Evolutionary conservation across 2,888 invertebrate species (phyloP), one percentile per base, ranked within the genome.

Genomic region (Athalia rosae): DNA sequence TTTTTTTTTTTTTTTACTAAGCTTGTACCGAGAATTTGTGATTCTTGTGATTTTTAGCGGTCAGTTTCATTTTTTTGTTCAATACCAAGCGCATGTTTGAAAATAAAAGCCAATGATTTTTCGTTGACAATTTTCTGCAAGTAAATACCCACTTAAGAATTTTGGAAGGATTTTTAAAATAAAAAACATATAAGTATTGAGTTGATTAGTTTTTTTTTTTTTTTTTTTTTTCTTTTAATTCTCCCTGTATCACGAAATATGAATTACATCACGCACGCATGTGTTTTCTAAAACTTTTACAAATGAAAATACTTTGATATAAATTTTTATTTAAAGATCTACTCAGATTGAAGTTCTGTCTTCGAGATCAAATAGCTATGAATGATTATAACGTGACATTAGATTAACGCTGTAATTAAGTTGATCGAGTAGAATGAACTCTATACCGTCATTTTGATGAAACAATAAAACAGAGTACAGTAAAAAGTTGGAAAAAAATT

Each of bases 141-240:
- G n/a, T 45, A 64, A 13, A 47, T 74, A 62, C 62, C 61, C 61
- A 28, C 47, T 74, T 48, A 48, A 74, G 48, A 61, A 74, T 61
- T 61, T 74, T 74, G 7, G 73, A 77, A 11, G 79, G 73, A 83
- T 69, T 48, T 50, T 80, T 56, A 79, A 67, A 79, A 80, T 80
- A 15, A 80, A 83, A 69, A 79, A 79, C 76, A 73, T 77, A 67
- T 69, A 56, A 77, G 56, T 47, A 74, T 74, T 61, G 47, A 15
- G 15, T 62, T 41, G 1, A 28, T 61, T 48, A 74, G 61, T 45
- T 77, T 73, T 76, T 67, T 71, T 77, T 66, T 71, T 76, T 79
- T 78, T 78, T 78, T 81, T 80, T 77, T 28, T 28, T 76, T 63
- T 71, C 78, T 73, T 71, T 76, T 79, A 77, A 79, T 78, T 81